Base-by-base conservation (phyloP, 92 coral and sea anemone species). In the Ricordea florida region DNA sequence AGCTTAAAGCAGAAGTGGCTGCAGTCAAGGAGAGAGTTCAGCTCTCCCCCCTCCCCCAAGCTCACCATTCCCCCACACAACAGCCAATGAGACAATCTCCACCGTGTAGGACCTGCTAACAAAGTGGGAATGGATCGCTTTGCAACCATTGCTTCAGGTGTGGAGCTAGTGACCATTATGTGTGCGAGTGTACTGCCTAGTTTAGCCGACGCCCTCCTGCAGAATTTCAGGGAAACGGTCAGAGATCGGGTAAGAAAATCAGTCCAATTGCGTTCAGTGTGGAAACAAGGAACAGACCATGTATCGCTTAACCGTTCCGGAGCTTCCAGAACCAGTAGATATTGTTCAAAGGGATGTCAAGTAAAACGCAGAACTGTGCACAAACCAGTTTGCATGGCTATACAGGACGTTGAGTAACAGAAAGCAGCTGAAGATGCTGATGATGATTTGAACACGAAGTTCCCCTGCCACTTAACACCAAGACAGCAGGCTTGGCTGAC, bases 141-240 rank as follows among this genome's bases (percentile, higher is more conserved):
- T 89, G 90, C 63, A 58, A 73, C 65, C 90, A 84, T 78, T 88
- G 93, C 74, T 88, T 78, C 56, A 58, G 57, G 66, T 78, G 93
- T 62, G 93, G 87, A 27, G 46, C 49, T 10, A 64, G 67, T 31
- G 83, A 69, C 70, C 89, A 83, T 44, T 83, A 48, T 57, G 73
- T 63, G n/a, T 57, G 78, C 40, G 75, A 80, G 52, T 85, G 84
- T 53, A 44, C 31, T 42, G 38, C 44, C 29, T 69, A 30, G 24
- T 22, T 46, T 25, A 29, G 47, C 55, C 81, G 33, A 48, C 62
- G 21, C 25, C 3, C 62, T 21, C 38, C 23, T 22, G 20, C 17
- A 24, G 63, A 33, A 30, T 40, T 11, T n/a, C 72, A 57, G 66
- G 72, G 88, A 83, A 73, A 74, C 59, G 69, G 57, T 14, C 49